These are phyloP conservation scores for Microtus richardsoni DNA, from an alignment of 2,113 vertebrate genomes.

Conservation along the genomic window DNA sequence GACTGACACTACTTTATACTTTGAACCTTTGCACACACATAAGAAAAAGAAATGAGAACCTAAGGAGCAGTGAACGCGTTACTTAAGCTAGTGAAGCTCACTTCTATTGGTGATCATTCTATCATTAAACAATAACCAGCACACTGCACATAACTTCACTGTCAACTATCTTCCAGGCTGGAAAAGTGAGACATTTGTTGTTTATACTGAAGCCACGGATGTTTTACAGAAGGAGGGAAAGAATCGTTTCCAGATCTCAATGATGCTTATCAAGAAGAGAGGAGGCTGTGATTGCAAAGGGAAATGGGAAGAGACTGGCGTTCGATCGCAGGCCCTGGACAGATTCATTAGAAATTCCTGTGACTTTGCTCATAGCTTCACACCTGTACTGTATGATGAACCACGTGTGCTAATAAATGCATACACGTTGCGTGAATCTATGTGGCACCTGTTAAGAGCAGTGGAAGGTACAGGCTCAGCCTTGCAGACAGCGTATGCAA, in stretches of 20 bases:
- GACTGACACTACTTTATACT: not conserved
- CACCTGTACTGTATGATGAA: not conserved
- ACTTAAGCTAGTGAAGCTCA: not conserved
- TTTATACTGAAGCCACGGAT: conserved; percentile 33
- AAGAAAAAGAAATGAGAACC: not conserved
- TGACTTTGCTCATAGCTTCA: not conserved
- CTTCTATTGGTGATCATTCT: not conserved
- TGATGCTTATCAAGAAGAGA: conserved; percentile 54
- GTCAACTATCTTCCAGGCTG: not conserved
- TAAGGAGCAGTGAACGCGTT: not conserved
- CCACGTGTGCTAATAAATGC: not conserved
- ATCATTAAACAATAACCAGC: not conserved
- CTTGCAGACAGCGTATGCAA: not conserved
- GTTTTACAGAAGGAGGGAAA: conserved; percentile 55
- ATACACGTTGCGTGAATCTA: not conserved
- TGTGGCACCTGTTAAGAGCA: not conserved
- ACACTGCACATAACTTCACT: not conserved
- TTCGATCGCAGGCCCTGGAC: not conserved
- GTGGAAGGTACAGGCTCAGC: not conserved
- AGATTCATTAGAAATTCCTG: not conserved
- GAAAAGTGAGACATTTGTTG: conserved; percentile 41
- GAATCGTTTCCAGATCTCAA: conserved; percentile 53
- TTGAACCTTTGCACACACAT: not conserved
- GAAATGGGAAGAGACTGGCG: not conserved
- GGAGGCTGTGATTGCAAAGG: conserved; percentile 32